Base-by-base conservation (phyloP, 2,797 vertebrate genomes). In the Peromyscus melanophrys region DNA sequence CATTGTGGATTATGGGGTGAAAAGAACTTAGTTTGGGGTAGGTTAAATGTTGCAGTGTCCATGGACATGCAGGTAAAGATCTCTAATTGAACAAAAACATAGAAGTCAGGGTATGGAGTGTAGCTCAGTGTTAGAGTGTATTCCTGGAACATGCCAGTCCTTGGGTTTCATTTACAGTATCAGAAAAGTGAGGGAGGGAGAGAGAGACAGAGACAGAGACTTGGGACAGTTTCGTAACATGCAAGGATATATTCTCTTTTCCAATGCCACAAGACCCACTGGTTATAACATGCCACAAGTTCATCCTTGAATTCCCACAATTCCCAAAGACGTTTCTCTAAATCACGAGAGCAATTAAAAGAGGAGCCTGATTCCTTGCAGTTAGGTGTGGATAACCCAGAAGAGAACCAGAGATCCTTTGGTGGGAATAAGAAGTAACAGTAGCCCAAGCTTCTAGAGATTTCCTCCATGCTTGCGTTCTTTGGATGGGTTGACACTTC, bases 351-450 rank as follows among this genome's bases (percentile, higher is more conserved):
- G 17, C 52, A 94, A 84, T 63, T 92, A 75, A 80, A 80, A 83
- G 25, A 52, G 8, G 55, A 94, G 75, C 52, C 3, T 76, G 31
- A 92, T 19, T 67, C n/a, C 19, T 37, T 92, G n/a, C 31, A 90
- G 27, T 69, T 75, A 92, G 83, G 5, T 89, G 46, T 85, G 13
- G 11, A 34, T 95, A 96, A 84, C 90, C 25, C 16, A 81, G 82
- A 90, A 94, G 65, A 61, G 25, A 95, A 90, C 4, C 4, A 87
- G 93, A 92, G 65, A 90, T 93, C 81, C 7, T 88, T 61, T 82
- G 76, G 82, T 73, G 90, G 67, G 67, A 83, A 89, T 46, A 95
- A 21, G 57, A 78, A 87, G 59, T 49, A 89, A 86, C 1, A 57
- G 34, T 86, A 59, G 63, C 7, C 77, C 29, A 40, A 87, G 29